phyloP scores from a whole-genome alignment of 2,888 invertebrate species.

The Pristionchus fissidentatus region DNA sequence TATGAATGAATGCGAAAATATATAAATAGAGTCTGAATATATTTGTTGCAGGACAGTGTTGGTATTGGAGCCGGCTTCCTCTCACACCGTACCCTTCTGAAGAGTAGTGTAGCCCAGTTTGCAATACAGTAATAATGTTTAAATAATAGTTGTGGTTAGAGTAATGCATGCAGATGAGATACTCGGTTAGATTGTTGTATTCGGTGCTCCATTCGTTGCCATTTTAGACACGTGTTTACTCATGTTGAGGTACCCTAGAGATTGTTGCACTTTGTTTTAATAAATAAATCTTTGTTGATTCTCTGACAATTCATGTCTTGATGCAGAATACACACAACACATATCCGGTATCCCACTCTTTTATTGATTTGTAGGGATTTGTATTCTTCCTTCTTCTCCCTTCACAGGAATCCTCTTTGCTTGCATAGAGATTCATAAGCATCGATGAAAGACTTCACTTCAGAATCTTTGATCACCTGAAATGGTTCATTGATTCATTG shows the following conservation, averaged over 20 bases:
- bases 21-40: not conserved
- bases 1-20: no score
- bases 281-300: not conserved
- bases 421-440: no score
- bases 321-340: no score
- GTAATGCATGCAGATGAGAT: constrained; percentile 30
- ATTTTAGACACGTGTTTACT: not conserved
- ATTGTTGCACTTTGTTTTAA: constrained; percentile 24
- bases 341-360: no score
- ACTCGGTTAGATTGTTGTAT: constrained; percentile 14
- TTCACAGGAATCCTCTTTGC: no score
- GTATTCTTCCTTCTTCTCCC: no score
- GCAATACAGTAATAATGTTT: constrained; percentile 16
- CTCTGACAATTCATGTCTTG: no score
- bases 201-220: constrained; percentile 38
- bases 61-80: constrained; percentile 52
- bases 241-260: constrained; percentile 38
- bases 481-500: no score
- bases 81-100: constrained; percentile 39
- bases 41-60: constrained; percentile 52
- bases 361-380: no score
- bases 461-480: no score
- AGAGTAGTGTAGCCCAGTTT: not conserved
- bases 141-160: not conserved
- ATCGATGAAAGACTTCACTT: no score